Base-by-base conservation (phyloP, 2,797 vertebrate genomes). In the Podarcis lilfordi region DNA sequence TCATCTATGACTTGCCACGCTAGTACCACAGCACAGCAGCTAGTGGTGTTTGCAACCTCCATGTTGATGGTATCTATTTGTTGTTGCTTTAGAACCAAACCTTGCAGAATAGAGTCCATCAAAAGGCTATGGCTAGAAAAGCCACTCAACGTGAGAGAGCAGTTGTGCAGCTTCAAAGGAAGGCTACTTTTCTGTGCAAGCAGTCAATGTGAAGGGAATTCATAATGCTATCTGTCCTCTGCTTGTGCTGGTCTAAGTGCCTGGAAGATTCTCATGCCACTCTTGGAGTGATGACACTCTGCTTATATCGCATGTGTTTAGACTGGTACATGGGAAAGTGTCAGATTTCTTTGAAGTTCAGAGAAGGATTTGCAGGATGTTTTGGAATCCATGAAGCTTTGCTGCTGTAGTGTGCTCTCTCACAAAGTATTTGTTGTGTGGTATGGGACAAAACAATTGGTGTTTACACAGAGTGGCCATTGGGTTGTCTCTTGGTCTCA, bases 381-480 rank as follows among this genome's bases (percentile, higher is more conserved):
- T 27, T 4, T 37, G 15, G 15, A 29, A 0, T 2, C 8, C 59
- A 3, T 15, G 59, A 40, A 3, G n/a, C 0, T 0, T 40, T 81
- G 2, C 13, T 29, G 43, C 27, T 27, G 75, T 45, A 76, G 61
- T 77, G 43, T 69, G 69, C 8, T 55, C 43, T 19, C 15, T 29
- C 19, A 4, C 5, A n/a, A 64, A 76, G 61, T 74, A 40, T 40
- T 84, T 84, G 40, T 10, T 1, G 21, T 1, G 4, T 59, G 50
- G 55, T 8, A 50, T 35, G 0, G 5, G 50, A 10, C 86, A 81
- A 75, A 82, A 37, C n/a, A 8, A 0, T 29, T 45, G 35, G 7
- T 74, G 69, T 64, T 61, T 72, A 3, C 0, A 1, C 2, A 45
- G 71, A 78, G 15, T 61, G n/a, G 50, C 21, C 10, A 35, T 61